Evolutionary conservation across 2,113 vertebrate species (phyloP).

Genomic region (Dipodomys ordii): DNA sequence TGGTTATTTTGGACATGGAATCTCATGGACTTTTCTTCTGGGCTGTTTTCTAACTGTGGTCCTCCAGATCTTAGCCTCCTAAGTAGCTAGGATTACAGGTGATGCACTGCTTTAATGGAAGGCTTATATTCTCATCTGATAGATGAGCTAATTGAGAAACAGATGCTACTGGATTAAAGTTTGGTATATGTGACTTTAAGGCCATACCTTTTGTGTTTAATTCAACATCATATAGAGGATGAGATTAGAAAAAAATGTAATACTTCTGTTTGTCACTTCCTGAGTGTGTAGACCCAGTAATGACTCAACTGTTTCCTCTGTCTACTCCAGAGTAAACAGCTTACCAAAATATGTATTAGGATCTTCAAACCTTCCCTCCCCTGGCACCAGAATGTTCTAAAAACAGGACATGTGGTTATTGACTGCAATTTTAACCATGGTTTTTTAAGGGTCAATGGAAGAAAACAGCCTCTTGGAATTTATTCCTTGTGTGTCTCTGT

Average conservation of each 20-base stretch:
- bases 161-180: background rate
- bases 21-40: no score
- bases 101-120: background rate
- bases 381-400: background rate
- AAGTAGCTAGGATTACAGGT: no score
- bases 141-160: background rate
- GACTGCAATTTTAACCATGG: conserved; percentile 25
- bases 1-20: no score
- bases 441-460: background rate
- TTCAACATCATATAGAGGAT: background rate
- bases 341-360: background rate
- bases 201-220: background rate
- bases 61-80: no score
- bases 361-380: background rate
- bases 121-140: background rate
- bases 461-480: background rate
- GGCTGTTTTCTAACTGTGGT: no score
- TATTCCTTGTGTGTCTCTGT: conserved; percentile 31
- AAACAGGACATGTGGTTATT: conserved; percentile 24
- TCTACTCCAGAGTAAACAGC: conserved; percentile 16
- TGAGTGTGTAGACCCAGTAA: background rate
- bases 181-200: background rate
- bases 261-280: background rate
- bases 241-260: conserved; percentile 3
- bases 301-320: background rate